Base-by-base conservation (phyloP, 2,888 invertebrate genomes). In the Drosophila paucipuncta region DNA sequence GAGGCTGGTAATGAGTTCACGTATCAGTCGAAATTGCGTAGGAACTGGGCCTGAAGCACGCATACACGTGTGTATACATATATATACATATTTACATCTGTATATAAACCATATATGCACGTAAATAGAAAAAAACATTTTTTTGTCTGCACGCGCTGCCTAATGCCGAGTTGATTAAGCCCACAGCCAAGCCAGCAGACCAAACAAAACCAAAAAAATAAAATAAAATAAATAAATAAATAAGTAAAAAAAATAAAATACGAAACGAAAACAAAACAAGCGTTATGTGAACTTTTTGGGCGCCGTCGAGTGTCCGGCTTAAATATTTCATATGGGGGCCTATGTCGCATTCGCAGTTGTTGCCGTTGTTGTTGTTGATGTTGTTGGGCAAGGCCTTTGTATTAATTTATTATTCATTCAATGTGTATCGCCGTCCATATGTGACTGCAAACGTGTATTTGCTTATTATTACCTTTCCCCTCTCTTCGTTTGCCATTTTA, bases 361-460 rank as follows among this genome's bases (percentile, higher is more conserved):
- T 49, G 54, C 2, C 53, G 28, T 62, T 58, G 62, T 37, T 60
- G 47, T 47, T 69, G 73, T 25, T 53, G 47, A 16, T 43, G 25
- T 16, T 37, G 18, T 37, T 37, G 37, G 37, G 11, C 39, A 30
- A 35, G 50, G 49, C 33, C 63, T 53, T 70, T 63, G 81, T 69
- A 85, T 83, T 81, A 74, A 85, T 86, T 73, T 77, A 90, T 89
- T 85, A 86, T 90, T 90, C 79, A 86, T 84, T 72, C 79, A 76
- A 72, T 79, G 79, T 84, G 61, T 73, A 79, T 76, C 31, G 71
- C 65, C 54, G 28, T 43, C 47, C 68, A 72, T 75, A 74, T 75
- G 73, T 78, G 68, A 62, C 83, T 70, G 76, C 62, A 67, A 73
- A 77, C 72, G 64, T 80, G 63, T 78, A 76, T 85, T 72, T 73